Base-by-base conservation (phyloP, 53 echinoderm and acorn worm genomes). In the Temnopleurus reevesii region DNA sequence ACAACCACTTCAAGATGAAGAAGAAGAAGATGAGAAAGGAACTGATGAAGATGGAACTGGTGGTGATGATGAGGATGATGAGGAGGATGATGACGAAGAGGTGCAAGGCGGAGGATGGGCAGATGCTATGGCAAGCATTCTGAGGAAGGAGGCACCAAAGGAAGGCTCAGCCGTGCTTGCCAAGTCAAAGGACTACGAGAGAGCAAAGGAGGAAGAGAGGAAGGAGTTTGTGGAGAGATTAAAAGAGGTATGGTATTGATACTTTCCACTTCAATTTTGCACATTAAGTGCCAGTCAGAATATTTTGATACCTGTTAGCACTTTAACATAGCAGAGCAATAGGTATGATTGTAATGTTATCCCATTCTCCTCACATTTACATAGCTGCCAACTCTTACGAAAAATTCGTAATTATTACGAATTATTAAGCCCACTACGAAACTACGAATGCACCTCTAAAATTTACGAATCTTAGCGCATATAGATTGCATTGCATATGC, bases 91-190 rank as follows among this genome's bases (percentile, higher is more conserved):
- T 47, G 88, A 80, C 8, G 93, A 92, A 29, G 84, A 86, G 12
- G 87, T 45, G 19, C 63, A 76, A 21, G 86, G 77, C 28, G 94
- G 92, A 44, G 99, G 95, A 86, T 98, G 99, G 99, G 99, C 99
- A 44, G 95, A 98, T 80, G 95, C 89, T 43, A 98, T 98, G 99
- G 91, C 99, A 9, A 96, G 93, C 61, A 98, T 98, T 80, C 93
- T 98, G 41, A 77, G 91, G 36, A 92, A 89, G 35, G 90, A 89
- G 34, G 66, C 91, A 36, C 90, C 93, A 5, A 86, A 88, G 28
- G 81, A 80, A 8, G 77, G 53, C 8, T 86, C 92, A 4, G 86
- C 71, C 29, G 89, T 94, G 18, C 57, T 95, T 15, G 92, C 94
- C 76, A 95, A 93, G 77, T 94, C 94, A 29, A 93, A 94, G 45